phyloP scores from a whole-genome alignment of 2,888 invertebrate genomes.

The Oscheius sp. region DNA sequence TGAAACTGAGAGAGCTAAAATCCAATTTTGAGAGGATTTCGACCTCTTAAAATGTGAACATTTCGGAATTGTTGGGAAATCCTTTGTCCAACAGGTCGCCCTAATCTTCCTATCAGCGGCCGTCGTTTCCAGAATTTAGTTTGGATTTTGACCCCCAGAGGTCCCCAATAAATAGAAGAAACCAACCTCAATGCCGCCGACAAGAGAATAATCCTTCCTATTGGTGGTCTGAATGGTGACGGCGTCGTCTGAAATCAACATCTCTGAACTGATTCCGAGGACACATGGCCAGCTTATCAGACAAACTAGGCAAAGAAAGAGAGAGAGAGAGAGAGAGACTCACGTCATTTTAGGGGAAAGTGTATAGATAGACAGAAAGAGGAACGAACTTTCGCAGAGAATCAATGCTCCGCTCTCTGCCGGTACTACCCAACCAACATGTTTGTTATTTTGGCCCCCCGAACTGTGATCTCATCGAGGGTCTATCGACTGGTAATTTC shows the following conservation, averaged over 20 bases:
- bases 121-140: not conserved
- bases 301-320: not conserved
- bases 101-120: not conserved
- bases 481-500: too few species aligned
- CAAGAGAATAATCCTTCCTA: constrained; percentile 5
- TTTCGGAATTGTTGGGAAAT: too few species aligned
- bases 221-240: constrained; percentile 1
- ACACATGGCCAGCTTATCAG: constrained; percentile 5
- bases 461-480: too few species aligned
- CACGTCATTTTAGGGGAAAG: not conserved
- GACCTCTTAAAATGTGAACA: too few species aligned
- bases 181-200: not conserved
- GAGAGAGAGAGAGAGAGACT: not conserved
- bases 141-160: not conserved
- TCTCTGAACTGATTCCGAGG: not conserved
- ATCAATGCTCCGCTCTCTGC: too few species aligned
- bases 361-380: not conserved
- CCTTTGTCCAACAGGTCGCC: too few species aligned
- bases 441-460: too few species aligned
- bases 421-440: too few species aligned
- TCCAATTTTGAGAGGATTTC: too few species aligned
- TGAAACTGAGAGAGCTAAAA: too few species aligned
- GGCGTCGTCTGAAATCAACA: not conserved
- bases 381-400: too few species aligned
- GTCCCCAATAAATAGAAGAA: not conserved